These are phyloP conservation scores for Idaea aversata DNA, from an alignment of 2,888 invertebrate species.

Conservation along the genomic window DNA sequence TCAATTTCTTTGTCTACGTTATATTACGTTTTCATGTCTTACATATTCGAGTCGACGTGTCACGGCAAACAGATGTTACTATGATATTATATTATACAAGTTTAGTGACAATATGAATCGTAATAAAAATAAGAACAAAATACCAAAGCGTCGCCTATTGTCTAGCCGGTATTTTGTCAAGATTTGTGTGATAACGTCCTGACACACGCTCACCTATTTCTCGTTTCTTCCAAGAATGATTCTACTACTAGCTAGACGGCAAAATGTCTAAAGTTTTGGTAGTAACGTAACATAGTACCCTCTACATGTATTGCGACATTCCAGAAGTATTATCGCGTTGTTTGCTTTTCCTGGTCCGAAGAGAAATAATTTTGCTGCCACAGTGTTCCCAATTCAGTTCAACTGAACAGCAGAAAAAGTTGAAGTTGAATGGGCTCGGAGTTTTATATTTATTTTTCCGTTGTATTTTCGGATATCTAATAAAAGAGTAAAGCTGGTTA, in stretches of 20 bases:
- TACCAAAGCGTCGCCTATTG: slow-evolving; percentile 41
- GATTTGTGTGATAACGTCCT: slow-evolving; percentile 46
- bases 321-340: slow-evolving; percentile 46
- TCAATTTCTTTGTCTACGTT: slow-evolving; percentile 4
- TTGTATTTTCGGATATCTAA: slow-evolving; percentile 1
- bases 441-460: slow-evolving; percentile 8
- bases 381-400: slow-evolving; percentile 13
- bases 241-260: slow-evolving; percentile 44
- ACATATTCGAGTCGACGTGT: slow-evolving; percentile 1
- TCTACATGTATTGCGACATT: slow-evolving; percentile 49
- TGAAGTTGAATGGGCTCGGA: slow-evolving; percentile 1
- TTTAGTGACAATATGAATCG: slow-evolving; percentile 30
- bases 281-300: slow-evolving; percentile 49
- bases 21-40: slow-evolving; percentile 6
- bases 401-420: slow-evolving; percentile 10
- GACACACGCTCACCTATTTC: slow-evolving; percentile 39
- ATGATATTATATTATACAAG: slow-evolving; percentile 8
- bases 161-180: slow-evolving; percentile 49
- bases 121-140: slow-evolving; percentile 39
- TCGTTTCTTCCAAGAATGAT: slow-evolving; percentile 42
- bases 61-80: slow-evolving; percentile 4
- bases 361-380: slow-evolving; percentile 16
- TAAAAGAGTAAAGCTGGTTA: slow-evolving; percentile 3
- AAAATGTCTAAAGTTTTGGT: slow-evolving; percentile 61
- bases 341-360: slow-evolving; percentile 34